Conservation (phyloP, 2,888 invertebrate genomes). For the Caenorhabditis becei region DNA sequence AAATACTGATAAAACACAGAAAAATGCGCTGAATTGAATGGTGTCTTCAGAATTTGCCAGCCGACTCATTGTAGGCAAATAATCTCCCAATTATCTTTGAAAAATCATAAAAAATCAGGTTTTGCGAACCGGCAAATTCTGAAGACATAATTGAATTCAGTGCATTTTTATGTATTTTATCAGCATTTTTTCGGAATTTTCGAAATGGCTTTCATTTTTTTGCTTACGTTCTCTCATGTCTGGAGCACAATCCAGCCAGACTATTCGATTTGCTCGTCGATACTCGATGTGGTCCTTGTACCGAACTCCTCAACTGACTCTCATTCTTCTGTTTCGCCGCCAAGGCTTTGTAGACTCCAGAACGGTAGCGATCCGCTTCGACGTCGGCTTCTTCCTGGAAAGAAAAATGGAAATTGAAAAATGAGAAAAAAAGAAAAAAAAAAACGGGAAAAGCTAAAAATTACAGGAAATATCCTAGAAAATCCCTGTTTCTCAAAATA, state of each 20-base stretch:
- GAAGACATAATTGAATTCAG: no score
- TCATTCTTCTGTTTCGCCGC: conserved; percentile 63
- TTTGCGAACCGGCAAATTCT: no score
- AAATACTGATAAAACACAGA: no score
- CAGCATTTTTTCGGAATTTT: no score
- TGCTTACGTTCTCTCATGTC: conserved; percentile 65
- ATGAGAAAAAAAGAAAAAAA: no score
- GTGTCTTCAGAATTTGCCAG: no score
- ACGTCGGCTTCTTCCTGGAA: conserved; percentile 68
- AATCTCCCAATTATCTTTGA: no score
- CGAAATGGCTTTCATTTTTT: not conserved
- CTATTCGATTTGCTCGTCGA: conserved; percentile 70
- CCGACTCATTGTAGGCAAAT: no score
- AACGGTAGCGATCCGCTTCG: conserved; percentile 58
- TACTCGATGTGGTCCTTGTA: conserved; percentile 66
- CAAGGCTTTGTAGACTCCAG: conserved; percentile 71
- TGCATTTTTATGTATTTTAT: no score
- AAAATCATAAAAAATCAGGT: no score
- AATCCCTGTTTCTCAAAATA: not conserved
- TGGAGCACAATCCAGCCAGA: conserved; percentile 65
- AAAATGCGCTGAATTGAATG: no score
- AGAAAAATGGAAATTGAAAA: not conserved
- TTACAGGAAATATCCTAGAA: conserved; percentile 10
- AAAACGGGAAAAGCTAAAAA: no score
- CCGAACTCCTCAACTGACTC: conserved; percentile 34